Conservation (phyloP, 2,113 vertebrate genomes). For the Bubo bubo region DNA sequence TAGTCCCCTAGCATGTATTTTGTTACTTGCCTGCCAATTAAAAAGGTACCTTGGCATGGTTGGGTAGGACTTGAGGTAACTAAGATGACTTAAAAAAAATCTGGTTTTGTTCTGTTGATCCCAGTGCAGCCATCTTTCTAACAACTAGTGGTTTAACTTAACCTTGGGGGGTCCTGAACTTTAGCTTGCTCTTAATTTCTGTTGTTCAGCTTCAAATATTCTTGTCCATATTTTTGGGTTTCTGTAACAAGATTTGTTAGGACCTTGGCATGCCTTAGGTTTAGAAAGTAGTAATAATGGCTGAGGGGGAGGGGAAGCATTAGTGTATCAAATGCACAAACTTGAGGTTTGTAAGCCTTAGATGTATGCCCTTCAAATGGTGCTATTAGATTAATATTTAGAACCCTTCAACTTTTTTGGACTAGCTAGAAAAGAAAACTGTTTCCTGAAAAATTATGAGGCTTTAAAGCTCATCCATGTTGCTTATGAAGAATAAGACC, state of each 20-base stretch:
- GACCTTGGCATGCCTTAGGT: background rate
- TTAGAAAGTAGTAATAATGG: background rate
- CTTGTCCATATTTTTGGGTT: background rate
- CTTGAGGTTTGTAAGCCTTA: background rate
- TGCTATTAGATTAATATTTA: background rate
- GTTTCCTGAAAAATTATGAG: background rate
- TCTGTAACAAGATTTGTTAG: background rate
- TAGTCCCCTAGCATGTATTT: background rate
- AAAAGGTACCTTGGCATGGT: background rate
- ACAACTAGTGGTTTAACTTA: background rate
- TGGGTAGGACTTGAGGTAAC: fast-evolving
- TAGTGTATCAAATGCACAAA: background rate
- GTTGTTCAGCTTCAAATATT: background rate
- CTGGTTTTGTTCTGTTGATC: background rate
- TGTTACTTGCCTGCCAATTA: background rate
- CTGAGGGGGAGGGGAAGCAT: background rate
- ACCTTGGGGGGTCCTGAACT: background rate
- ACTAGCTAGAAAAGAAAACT: background rate
- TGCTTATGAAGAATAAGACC: background rate
- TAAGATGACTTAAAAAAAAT: background rate
- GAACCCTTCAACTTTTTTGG: background rate
- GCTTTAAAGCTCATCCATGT: background rate
- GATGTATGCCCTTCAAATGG: background rate
- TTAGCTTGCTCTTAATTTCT: background rate
- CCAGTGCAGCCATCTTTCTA: background rate